Evolutionary conservation across 2,888 invertebrate species (phyloP).

Genomic region (Phaedon cochleariae): DNA sequence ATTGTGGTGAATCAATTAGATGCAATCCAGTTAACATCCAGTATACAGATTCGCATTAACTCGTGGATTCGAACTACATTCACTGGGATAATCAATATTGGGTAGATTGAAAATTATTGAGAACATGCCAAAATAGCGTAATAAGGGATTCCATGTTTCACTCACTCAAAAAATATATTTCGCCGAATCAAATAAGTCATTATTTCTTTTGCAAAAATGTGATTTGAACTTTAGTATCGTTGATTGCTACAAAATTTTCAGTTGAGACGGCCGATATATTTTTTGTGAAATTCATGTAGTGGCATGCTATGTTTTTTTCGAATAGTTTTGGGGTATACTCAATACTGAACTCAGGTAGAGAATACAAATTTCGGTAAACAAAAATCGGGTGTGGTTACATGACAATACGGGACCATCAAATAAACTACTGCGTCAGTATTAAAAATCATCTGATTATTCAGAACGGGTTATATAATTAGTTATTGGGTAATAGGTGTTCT

Average conservation of each 20-base stretch:
- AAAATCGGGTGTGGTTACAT: not conserved
- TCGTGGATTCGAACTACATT: not conserved
- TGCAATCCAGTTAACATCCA: not conserved
- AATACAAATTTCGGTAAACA: not conserved
- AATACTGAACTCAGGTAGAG: not conserved
- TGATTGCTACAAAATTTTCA: no score
- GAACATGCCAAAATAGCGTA: conserved; percentile 31
- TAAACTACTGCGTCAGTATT: not conserved
- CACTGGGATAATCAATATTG: not conserved
- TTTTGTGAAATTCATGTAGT: not conserved
- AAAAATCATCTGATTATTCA: not conserved
- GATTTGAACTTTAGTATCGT: no score
- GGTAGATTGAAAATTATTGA: conserved; percentile 23
- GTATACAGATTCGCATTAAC: not conserved
- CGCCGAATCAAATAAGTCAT: not conserved
- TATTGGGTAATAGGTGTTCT: not conserved
- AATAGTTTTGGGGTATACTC: not conserved
- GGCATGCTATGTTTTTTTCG: not conserved
- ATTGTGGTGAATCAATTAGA: no score
- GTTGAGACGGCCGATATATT: no score
- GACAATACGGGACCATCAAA: conserved; percentile 3
- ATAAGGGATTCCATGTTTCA: conserved; percentile 7
- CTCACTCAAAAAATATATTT: not conserved
- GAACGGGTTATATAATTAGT: no score
- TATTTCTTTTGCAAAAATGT: no score